These are phyloP conservation scores for Orestias chungarensis DNA, from an alignment of 2,797 vertebrate species.

Conservation along the genomic window DNA sequence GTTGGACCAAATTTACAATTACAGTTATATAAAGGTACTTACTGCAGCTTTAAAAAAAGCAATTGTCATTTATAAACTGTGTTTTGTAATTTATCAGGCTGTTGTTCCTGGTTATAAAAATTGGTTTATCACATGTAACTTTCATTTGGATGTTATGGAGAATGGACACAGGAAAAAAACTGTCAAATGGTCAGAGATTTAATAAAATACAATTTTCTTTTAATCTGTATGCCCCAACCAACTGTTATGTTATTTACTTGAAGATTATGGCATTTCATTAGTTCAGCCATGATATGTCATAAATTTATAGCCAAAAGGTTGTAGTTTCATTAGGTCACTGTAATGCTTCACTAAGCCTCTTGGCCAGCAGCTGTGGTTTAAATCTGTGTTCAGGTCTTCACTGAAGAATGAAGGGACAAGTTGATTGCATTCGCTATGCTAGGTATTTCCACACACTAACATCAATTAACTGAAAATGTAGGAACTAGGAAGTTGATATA, in stretches of 20 bases:
- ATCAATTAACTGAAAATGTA: slow-evolving; percentile 38
- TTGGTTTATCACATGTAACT: not conserved
- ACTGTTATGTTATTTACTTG: slow-evolving; percentile 13
- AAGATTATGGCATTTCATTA: slow-evolving; percentile 22
- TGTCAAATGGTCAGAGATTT: slow-evolving; percentile 1
- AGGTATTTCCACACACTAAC: slow-evolving; percentile 39
- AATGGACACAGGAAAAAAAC: not conserved
- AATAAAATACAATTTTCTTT: not conserved
- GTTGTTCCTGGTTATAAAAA: not conserved
- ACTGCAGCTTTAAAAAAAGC: not conserved
- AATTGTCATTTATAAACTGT: not conserved
- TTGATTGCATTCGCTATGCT: slow-evolving; percentile 47
- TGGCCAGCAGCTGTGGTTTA: slow-evolving; percentile 36
- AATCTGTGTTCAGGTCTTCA: slow-evolving; percentile 39
- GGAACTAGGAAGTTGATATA: slow-evolving; percentile 36
- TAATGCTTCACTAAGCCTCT: slow-evolving; percentile 18
- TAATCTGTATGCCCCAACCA: not conserved
- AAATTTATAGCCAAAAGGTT: slow-evolving; percentile 31
- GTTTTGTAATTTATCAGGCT: not conserved
- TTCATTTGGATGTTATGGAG: not conserved
- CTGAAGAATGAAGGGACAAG: slow-evolving; percentile 58
- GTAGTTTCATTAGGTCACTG: slow-evolving; percentile 25
- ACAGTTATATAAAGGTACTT: too few relatives aligned
- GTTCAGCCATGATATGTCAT: slow-evolving; percentile 26
- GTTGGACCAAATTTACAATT: too few relatives aligned